Evolutionary conservation across 2,113 vertebrate genomes (phyloP).

Genomic region (Tauraco erythrolophus): DNA sequence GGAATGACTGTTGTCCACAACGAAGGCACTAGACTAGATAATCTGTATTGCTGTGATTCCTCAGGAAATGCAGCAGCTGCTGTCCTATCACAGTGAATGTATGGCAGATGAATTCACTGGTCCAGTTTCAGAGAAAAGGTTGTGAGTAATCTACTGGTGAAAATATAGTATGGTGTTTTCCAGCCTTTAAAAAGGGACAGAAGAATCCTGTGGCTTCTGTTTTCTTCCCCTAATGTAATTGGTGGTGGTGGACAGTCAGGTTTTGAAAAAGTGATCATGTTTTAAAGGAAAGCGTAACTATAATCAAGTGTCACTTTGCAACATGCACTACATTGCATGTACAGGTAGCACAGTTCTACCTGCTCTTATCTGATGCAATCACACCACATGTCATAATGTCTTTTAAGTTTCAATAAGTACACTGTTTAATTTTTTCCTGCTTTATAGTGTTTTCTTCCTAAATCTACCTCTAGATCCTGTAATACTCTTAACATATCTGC

Average conservation of each 20-base stretch:
- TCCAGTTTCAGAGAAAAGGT: not conserved
- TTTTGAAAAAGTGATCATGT: not conserved
- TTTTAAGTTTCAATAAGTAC: constrained; percentile 56
- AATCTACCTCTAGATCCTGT: constrained; percentile 69
- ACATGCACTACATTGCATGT: not conserved
- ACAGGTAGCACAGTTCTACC: constrained; percentile 40
- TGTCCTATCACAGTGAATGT: not conserved
- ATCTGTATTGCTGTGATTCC: not conserved
- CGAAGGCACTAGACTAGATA: not conserved
- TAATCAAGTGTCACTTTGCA: not conserved
- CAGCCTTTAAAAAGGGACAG: not conserved
- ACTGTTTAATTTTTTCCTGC: constrained; percentile 70
- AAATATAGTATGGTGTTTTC: not conserved
- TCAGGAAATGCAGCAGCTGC: not conserved
- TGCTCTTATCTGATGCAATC: constrained; percentile 4
- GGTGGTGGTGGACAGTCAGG: not conserved
- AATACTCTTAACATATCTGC: constrained; percentile 79
- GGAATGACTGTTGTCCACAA: not conserved
- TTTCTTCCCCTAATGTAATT: not conserved
- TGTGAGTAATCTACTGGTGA: not conserved
- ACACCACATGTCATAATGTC: constrained; percentile 30
- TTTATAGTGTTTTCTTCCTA: constrained; percentile 66
- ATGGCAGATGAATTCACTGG: not conserved
- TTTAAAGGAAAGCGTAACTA: not conserved
- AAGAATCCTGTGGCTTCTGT: not conserved